These are phyloP conservation scores for Dilophus febrilis DNA, from an alignment of 2,888 invertebrate species.

Conservation along the genomic window DNA sequence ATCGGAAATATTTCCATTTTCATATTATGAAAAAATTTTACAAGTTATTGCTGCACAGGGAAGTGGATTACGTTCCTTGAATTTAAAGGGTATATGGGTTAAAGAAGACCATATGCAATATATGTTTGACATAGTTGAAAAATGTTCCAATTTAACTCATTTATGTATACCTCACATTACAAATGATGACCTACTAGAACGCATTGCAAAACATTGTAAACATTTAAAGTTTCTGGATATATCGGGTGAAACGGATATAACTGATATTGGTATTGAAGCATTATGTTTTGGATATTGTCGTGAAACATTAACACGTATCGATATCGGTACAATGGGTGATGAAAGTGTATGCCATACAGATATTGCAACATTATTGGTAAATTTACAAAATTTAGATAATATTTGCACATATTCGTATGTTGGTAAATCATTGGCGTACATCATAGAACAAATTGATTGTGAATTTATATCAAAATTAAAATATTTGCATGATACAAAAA, in stretches of 20 bases:
- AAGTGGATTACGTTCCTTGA: constrained; percentile 41
- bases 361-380: constrained; percentile 42
- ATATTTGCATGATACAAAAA: constrained; percentile 47
- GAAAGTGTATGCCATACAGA: constrained; percentile 48
- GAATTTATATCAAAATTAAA: constrained; percentile 44
- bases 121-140: constrained; percentile 41
- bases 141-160: constrained; percentile 39
- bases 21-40: constrained; percentile 51
- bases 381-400: constrained; percentile 44
- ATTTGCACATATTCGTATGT: constrained; percentile 51
- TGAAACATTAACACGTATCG: constrained; percentile 40
- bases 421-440: constrained; percentile 40
- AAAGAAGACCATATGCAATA: constrained; percentile 48
- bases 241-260: constrained; percentile 52
- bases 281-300: constrained; percentile 37
- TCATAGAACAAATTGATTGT: constrained; percentile 35
- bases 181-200: constrained; percentile 46
- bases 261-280: constrained; percentile 42
- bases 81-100: constrained; percentile 57
- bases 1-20: constrained; percentile 51
- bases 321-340: constrained; percentile 53
- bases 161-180: constrained; percentile 53
- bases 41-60: constrained; percentile 47
- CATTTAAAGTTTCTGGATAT: constrained; percentile 44
- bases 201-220: constrained; percentile 37